Percentiles rank a stretch among this genome's conserved stretches.
These are phyloP conservation scores for Spodoptera frugiperda DNA, from an alignment of 1,140 invertebrate genomes.

Conservation along the genomic window DNA sequence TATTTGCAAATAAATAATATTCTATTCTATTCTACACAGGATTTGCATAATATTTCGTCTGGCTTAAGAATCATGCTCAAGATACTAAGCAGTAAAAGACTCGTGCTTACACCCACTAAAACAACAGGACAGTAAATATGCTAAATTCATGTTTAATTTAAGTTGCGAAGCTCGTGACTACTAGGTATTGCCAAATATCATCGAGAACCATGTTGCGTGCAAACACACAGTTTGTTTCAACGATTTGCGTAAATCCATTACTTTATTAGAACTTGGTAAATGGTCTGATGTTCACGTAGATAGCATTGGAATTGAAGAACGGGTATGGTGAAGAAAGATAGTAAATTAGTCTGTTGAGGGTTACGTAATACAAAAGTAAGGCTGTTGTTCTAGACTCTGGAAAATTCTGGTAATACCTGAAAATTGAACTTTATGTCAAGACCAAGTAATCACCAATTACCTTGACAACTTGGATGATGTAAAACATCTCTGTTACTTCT, in stretches of 20 bases:
- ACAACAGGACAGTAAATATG: background rate
- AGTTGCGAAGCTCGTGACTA: conserved; percentile 9
- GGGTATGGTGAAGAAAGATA: conserved; percentile 3
- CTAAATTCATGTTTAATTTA: background rate
- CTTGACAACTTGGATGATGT: no score
- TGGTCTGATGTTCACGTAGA: conserved; percentile 19
- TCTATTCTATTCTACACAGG: no score
- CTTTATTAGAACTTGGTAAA: conserved; percentile 30
- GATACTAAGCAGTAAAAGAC: no score
- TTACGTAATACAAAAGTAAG: background rate
- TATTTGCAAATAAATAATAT: no score
- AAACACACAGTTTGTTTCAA: conserved; percentile 12
- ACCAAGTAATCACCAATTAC: no score
- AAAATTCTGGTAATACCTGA: background rate
- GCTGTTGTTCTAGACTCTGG: background rate
- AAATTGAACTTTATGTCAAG: no score
- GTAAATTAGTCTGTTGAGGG: background rate
- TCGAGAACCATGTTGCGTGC: conserved; percentile 23
- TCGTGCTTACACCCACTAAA: background rate
- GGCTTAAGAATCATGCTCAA: no score
- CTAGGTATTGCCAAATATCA: conserved; percentile 11
- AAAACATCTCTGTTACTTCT: no score
- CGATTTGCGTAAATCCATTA: conserved; percentile 43
- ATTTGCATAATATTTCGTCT: no score
- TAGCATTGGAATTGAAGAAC: conserved; percentile 7